Base-by-base conservation (phyloP, 1,140 invertebrate genomes). In the Drosophila santomea region DNA sequence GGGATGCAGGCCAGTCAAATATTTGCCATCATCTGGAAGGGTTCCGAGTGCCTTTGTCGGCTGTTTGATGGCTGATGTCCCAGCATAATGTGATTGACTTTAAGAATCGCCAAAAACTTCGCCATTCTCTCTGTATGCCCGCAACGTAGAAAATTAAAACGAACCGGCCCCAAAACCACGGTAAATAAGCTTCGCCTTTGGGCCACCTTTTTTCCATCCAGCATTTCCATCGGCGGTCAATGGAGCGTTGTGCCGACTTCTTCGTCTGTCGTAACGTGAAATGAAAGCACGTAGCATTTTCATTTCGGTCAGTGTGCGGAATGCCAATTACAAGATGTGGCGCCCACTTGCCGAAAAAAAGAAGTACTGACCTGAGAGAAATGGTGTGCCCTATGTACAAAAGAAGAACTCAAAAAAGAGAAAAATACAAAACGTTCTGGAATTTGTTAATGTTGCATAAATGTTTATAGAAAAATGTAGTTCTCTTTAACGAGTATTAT, bases 241-340 rank as follows among this genome's bases (percentile, higher is more conserved):
- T 86, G 83, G 84, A 86, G 66, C 83, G 80, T 84, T 64, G 76
- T 17, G 66, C 78, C 71, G 83, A 88, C 75, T 86, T 88, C 82
- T 76, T 69, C 82, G 60, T 60, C 55, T 51, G 76, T 52, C 81
- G 77, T 73, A 79, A 88, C 84, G 54, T 74, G 84, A 89, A 90
- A 90, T 90, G 73, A 75, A 90, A 86, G 82, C 86, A 90, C 86
- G 86, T 90, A 90, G 88, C 78, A 67, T 88, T 90, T 90, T 90
- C 88, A 90, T 90, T 90, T 90, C 77, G 82, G 82, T 78, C 88
- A 86, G 82, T 75, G 82, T 80, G 64, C 79, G 77, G 86, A 90
- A 90, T 90, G 86, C 88, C 86, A 90, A 90, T 90, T 90, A 90
- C 88, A 83, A 71, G 77, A 72, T 64, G 69, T 63, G 76, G 60